Base-by-base conservation (phyloP, 2,113 vertebrate species). In the Cromileptes altivelis region DNA sequence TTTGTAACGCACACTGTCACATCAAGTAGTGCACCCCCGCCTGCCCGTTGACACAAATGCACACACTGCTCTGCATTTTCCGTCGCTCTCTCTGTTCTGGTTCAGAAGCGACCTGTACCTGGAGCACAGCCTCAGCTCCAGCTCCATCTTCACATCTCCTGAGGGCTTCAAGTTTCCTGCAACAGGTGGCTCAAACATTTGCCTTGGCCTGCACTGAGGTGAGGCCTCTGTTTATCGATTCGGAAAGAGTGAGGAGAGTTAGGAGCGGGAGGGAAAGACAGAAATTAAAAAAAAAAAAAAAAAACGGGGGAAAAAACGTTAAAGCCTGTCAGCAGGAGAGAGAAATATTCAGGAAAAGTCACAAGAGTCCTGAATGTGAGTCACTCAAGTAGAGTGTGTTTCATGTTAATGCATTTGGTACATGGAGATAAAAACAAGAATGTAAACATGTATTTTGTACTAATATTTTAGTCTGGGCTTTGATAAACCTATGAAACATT, bases 141-240 rank as follows among this genome's bases (percentile, higher is more conserved):
- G 84, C 87, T 91, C 90, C 84, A 86, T 86, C 91, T 80, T 89
- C 74, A 84, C 91, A 90, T 94, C 94, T 94, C 94, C 86, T 75
- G 94, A 94, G 94, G 91, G 93, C 92, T 92, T 95, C 91, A 93
- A 84, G 94, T 96, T 95, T 95, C 93, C 93, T 93, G 88, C 94
- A 95, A 93, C 95, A 96, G 95, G 95, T 96, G 95, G 93, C 93
- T 95, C 93, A 95, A 95, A 96, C 95, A 95, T 96, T 96, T 95
- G 92, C 91, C 93, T 96, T 96, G 95, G 95, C 95, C 85, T 84
- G 82, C 78, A 8, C 92, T 92, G 89, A 94, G 94, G 78, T 92
- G 84, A 94, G 86, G 92, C 85, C 92, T 96, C 92, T 96, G 94
- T 95, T 93, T 94, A 94, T 94, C 89, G 85, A 90, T 91, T 92